A percentile compares a stretch with the other conserved stretches of the same genome.
phyloP scores from a whole-genome alignment of 1,140 invertebrate genomes.

The Sarcophaga bullata region DNA sequence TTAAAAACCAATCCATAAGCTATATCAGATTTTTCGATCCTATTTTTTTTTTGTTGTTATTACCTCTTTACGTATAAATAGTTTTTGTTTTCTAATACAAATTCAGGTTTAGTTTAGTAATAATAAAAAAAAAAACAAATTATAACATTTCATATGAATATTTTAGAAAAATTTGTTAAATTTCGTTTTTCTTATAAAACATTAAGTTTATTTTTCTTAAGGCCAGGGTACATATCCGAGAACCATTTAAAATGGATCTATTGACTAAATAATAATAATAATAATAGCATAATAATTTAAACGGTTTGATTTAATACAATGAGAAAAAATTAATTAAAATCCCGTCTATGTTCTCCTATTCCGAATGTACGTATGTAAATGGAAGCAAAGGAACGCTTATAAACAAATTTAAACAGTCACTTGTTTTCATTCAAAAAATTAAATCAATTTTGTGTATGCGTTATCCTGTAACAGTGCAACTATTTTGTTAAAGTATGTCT shows the following conservation, averaged over 20 bases:
- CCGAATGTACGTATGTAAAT: no score
- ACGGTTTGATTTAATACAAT: no score
- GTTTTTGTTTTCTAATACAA: conserved; percentile 3
- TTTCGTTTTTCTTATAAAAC: background rate
- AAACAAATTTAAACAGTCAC: no score
- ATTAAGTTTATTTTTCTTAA: background rate
- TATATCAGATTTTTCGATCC: background rate
- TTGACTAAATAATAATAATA: background rate
- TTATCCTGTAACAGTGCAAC: no score
- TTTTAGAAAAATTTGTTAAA: background rate
- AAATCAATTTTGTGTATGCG: no score
- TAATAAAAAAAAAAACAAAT: background rate
- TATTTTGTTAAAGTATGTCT: no score
- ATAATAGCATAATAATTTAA: no score
- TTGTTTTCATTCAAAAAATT: no score
- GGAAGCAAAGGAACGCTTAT: no score
- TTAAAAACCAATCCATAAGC: background rate
- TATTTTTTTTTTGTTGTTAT: conserved; percentile 7
- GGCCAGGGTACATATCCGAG: conserved; percentile 11
- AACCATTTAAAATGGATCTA: conserved; percentile 2
- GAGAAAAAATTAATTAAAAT: no score
- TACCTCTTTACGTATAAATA: background rate
- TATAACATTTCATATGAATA: background rate
- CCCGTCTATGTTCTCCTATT: no score
- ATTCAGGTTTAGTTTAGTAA: conserved; percentile 15